A percentile compares a stretch with the other conserved stretches of the same genome.
These are phyloP conservation scores for Orchesellides sinensis DNA, from an alignment of 2,888 invertebrate species.

Conservation along the genomic window DNA sequence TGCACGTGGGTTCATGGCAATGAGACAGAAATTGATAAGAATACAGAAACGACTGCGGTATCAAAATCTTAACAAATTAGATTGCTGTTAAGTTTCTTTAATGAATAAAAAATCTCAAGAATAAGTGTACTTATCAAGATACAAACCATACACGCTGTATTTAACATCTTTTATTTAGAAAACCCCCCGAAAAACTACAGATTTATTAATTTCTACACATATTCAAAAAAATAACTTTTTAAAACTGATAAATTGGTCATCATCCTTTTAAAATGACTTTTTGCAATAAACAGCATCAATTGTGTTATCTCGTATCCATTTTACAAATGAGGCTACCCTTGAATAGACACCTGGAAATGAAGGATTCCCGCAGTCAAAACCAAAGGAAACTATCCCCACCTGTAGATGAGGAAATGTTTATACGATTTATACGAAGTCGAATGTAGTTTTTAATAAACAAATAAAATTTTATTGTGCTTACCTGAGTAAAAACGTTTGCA, in stretches of 20 bases:
- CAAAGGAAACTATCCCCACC: slow-evolving; percentile 61
- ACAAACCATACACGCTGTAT: too few relatives aligned
- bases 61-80: background rate
- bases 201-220: too few relatives aligned
- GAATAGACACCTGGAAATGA: slow-evolving; percentile 50
- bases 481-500: slow-evolving; percentile 35
- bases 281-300: slow-evolving; percentile 48
- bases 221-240: too few relatives aligned
- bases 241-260: background rate
- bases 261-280: slow-evolving; percentile 38
- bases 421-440: background rate
- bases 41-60: background rate
- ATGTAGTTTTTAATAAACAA: background rate
- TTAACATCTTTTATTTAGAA: too few relatives aligned
- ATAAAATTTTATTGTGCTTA: background rate
- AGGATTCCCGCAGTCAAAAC: slow-evolving; percentile 36
- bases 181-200: too few relatives aligned
- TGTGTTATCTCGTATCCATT: slow-evolving; percentile 57
- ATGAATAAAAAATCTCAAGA: background rate
- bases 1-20: slow-evolving; percentile 69
- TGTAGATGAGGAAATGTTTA: background rate
- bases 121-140: too few relatives aligned
- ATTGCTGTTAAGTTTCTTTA: background rate
- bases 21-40: slow-evolving; percentile 51
- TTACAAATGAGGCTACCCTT: slow-evolving; percentile 35